Evolutionary conservation across 2,888 invertebrate genomes (phyloP), one percentile per base, ranked within the genome.

Genomic region (Pterobdella sp.): DNA sequence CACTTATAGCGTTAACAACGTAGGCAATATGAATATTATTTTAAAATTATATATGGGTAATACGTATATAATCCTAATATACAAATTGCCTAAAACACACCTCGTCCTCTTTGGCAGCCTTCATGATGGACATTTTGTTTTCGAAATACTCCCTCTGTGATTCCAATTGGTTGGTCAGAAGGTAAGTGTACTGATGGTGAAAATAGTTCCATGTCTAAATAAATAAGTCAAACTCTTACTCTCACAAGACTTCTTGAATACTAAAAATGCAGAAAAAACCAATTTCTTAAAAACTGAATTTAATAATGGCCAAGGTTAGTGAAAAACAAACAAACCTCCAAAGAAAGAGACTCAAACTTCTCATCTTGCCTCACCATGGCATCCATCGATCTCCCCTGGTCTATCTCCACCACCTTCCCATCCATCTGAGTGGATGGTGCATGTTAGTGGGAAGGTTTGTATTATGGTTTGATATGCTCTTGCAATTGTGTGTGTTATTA

Each of bases 131-230:
- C 76, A 93, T 85, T 79, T 88, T 88, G 71, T 92, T 91, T 83
- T 97, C 94, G 84, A 93, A 97, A 84, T 91, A 94, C 79, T 89
- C 88, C 31, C 97, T 87, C 84, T 98, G 97, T 26, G 92, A 90
- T 83, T 97, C 96, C 68, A 98, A 86, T 81, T 99, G 98, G 70
- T 92, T 92, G 1, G 96, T 96, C 65, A 98, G 86, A 74, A 96
- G 63, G 71, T 71, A 71, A 1, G 71, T 63, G 36, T 71, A 71
- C 71, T 71, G 72, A 34, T 2, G 69, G 34, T 69, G 49, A 49
- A n/a, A n/a, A n/a, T n/a, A n/a, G n/a, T n/a, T n/a, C n/a, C n/a
- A n/a, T n/a, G n/a, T n/a, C n/a, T n/a, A 42, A 14, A 42, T 14
- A 42, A 42, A 42, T 42, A 42, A 42, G 49, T 14, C 22, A 42